phyloP scores from a whole-genome alignment of 2,113 vertebrate species.

The Neoarius graeffei region DNA sequence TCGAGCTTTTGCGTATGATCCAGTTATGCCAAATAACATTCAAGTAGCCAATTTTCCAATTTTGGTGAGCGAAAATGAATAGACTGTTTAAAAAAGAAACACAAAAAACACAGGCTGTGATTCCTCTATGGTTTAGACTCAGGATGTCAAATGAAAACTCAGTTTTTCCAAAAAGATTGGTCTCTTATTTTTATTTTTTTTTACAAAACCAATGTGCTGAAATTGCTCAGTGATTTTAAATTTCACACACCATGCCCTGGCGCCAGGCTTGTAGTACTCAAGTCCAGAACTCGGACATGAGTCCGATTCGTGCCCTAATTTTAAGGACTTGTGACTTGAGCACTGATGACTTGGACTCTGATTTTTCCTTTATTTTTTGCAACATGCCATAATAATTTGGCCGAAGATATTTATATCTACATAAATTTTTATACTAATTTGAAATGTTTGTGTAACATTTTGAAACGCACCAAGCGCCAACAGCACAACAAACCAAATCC shows the following conservation, averaged over 20 bases:
- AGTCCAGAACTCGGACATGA: too few species aligned
- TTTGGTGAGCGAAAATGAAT: constrained; percentile 1
- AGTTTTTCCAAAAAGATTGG: background rate
- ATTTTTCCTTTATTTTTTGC: too few species aligned
- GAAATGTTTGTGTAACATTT: too few species aligned
- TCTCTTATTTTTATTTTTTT: background rate
- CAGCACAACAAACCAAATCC: too few species aligned
- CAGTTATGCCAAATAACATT: background rate
- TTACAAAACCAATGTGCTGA: background rate
- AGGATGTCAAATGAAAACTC: background rate
- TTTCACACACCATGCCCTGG: background rate
- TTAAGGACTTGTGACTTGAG: too few species aligned
- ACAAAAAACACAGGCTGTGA: background rate
- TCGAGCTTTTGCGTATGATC: background rate
- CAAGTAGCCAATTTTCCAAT: background rate
- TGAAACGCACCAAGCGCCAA: too few species aligned
- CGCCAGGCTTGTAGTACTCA: too few species aligned
- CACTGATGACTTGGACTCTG: too few species aligned
- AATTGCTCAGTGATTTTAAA: background rate
- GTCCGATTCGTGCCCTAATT: too few species aligned
- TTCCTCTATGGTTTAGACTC: background rate
- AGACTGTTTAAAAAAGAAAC: background rate
- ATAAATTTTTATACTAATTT: too few species aligned
- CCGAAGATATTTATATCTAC: too few species aligned
- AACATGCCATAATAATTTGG: too few species aligned